These are phyloP conservation scores for Dicentrarchus labrax DNA, from an alignment of 2,113 vertebrate species.

Conservation along the genomic window DNA sequence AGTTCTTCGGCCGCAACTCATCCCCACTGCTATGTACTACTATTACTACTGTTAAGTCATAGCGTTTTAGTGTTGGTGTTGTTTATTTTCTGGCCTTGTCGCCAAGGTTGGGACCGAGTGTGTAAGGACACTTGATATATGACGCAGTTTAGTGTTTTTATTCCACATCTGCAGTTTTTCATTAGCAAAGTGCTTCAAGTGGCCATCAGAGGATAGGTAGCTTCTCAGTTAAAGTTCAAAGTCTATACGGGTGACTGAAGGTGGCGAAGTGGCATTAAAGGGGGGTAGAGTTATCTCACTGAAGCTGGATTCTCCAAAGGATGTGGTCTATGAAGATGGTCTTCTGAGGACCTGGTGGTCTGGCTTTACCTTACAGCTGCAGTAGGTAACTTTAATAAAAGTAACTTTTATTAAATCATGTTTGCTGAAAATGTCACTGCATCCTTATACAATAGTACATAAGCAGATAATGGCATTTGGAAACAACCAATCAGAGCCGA, in stretches of 20 bases:
- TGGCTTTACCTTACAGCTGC: neutral
- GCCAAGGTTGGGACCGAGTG: neutral
- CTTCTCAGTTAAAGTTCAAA: neutral
- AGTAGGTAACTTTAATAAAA: too few relatives aligned
- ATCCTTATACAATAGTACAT: too few relatives aligned
- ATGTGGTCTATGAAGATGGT: too few relatives aligned
- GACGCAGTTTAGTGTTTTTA: slow-evolving; percentile 44
- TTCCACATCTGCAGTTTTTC: neutral
- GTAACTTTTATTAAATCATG: too few relatives aligned
- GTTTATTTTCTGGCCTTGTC: neutral
- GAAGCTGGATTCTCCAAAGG: neutral
- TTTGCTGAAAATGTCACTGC: too few relatives aligned
- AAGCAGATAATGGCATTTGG: too few relatives aligned
- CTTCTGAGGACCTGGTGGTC: neutral
- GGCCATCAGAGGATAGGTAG: neutral
- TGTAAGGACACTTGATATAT: neutral
- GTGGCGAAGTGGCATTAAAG: neutral
- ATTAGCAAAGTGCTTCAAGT: neutral
- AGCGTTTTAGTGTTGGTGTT: too few relatives aligned
- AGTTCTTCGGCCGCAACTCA: too few relatives aligned
- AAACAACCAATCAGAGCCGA: too few relatives aligned
- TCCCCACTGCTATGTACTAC: too few relatives aligned
- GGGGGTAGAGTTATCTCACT: neutral
- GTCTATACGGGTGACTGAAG: neutral
- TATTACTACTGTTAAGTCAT: too few relatives aligned